A percentile compares a stretch with the other conserved stretches of the same genome.
phyloP scores from a whole-genome alignment of 2,113 vertebrate species.

The Engystomops pustulosus region DNA sequence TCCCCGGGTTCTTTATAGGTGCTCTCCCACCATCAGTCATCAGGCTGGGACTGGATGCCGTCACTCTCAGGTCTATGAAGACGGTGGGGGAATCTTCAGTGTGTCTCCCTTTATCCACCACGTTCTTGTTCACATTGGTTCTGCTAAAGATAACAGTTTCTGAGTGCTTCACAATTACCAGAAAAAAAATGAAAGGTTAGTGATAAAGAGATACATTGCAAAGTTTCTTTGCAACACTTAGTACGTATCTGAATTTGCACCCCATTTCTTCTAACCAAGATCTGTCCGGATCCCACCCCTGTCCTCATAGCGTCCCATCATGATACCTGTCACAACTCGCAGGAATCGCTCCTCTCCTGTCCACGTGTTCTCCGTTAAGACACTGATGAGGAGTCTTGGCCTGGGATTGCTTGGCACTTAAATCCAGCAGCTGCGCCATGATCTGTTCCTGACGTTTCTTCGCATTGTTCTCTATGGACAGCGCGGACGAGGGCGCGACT shows the following conservation, averaged over 20 bases:
- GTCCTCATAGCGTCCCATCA: too few relatives aligned
- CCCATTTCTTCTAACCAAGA: too few relatives aligned
- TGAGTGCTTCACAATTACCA: too few relatives aligned
- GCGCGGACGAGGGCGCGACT: neutral
- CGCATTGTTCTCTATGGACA: neutral
- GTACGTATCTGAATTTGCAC: too few relatives aligned
- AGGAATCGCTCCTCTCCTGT: neutral
- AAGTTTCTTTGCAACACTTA: too few relatives aligned
- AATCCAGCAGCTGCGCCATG: constrained; percentile 66
- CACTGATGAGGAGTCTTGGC: neutral
- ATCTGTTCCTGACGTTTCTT: constrained; percentile 61
- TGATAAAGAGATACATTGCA: too few relatives aligned
- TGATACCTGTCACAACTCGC: neutral
- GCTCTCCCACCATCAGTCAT: neutral
- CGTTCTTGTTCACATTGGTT: neutral
- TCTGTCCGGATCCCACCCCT: too few relatives aligned
- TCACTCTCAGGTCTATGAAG: constrained; percentile 34
- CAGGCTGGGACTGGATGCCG: neutral
- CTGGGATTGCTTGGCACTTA: constrained; percentile 65
- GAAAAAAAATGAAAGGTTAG: too few relatives aligned
- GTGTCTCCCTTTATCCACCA: neutral
- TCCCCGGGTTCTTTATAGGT: neutral
- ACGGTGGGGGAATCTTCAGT: neutral
- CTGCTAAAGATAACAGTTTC: neutral
- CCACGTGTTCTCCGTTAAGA: neutral